Percentiles rank a stretch among this genome's conserved stretches.
Evolutionary conservation across 2,113 vertebrate species (phyloP).

Genomic region (Sporophila hypoxantha): DNA sequence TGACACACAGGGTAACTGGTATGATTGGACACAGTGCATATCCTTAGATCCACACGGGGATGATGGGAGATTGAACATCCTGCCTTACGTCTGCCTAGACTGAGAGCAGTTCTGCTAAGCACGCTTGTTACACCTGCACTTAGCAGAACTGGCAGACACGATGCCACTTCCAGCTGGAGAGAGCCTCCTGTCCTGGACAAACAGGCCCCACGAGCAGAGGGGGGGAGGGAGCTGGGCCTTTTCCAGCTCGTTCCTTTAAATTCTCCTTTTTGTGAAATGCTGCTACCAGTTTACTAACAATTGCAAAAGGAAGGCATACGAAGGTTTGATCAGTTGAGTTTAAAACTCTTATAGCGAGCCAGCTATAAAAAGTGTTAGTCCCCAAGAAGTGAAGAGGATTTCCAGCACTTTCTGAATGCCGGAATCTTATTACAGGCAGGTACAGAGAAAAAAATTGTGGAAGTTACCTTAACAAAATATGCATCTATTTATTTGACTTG

Average conservation of each 20-base stretch:
- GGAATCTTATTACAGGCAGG: slow-evolving; percentile 68
- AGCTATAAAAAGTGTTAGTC: slow-evolving; percentile 69
- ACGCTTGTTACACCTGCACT: slow-evolving; percentile 75
- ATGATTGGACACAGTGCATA: slow-evolving; percentile 95
- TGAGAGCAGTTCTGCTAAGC: slow-evolving; percentile 64
- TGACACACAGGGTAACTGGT: slow-evolving; percentile 92
- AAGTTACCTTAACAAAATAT: slow-evolving; percentile 85
- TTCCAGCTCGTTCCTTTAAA: slow-evolving; percentile 49
- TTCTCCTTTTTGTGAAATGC: slow-evolving; percentile 81
- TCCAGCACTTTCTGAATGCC: slow-evolving; percentile 65
- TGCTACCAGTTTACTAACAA: slow-evolving; percentile 85
- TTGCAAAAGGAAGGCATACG: slow-evolving; percentile 73
- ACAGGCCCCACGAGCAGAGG: slow-evolving; percentile 49
- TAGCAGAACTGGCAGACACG: slow-evolving; percentile 62
- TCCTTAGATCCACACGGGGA: slow-evolving; percentile 87
- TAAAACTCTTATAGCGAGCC: slow-evolving; percentile 70
- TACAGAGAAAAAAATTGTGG: slow-evolving; percentile 63
- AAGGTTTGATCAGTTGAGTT: slow-evolving; percentile 66
- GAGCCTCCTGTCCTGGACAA: slow-evolving; percentile 60
- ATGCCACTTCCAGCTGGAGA: slow-evolving; percentile 63
- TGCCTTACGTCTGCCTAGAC: slow-evolving; percentile 95
- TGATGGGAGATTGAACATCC: slow-evolving; percentile 86
- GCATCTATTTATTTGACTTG: slow-evolving; percentile 91
- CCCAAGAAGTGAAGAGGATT: slow-evolving; percentile 57
- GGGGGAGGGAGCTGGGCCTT: slow-evolving; percentile 41